Evolutionary conservation across 1,140 invertebrate species (phyloP), one percentile per base, ranked within the genome.

Genomic region (Sweltsa coloradensis): DNA sequence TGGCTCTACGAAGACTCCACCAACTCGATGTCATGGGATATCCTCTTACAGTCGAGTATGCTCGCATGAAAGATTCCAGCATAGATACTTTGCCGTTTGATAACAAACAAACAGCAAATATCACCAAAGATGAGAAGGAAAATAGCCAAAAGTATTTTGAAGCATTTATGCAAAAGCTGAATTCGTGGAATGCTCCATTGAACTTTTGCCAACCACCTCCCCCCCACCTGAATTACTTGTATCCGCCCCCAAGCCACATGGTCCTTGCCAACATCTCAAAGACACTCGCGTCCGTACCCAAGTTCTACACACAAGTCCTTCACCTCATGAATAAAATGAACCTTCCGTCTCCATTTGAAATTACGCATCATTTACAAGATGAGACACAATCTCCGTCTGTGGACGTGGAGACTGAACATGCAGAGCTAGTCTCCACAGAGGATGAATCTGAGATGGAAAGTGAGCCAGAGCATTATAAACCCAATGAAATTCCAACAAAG

Each of bases 261-360:
- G 85, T 82, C 45, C 67, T 91, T 22, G 70, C 78, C 27, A 88
- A 89, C 59, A 92, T 96, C 52, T 74, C 79, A 5, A 73, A 83
- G 64, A 74, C 80, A 39, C 62, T 94, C 36, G 70, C 81, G 44
- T 71, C 71, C 31, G 77, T 87, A 55, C 81, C 82, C 36, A 76
- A 79, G 54, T 88, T 95, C 64, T 95, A 95, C 61, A 79, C 73
- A 19, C 90, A 82, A 66, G 68, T 88, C 5, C 60, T 95, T 40
- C 90, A 96, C 72, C 70, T 97, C 24, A 95, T 96, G 90, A 95
- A 95, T 60, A 90, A 85, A 69, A 93, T 97, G 89, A 89, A 85
- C 64, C 61, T 95, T 36, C 83, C 85, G 26, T 76, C 79, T 47
- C 91, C 91, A n/a, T 94, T 95, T 69, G 72, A 78, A 27, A 60